Base-by-base conservation (phyloP, 2,113 vertebrate species). In the Geococcyx californianus region DNA sequence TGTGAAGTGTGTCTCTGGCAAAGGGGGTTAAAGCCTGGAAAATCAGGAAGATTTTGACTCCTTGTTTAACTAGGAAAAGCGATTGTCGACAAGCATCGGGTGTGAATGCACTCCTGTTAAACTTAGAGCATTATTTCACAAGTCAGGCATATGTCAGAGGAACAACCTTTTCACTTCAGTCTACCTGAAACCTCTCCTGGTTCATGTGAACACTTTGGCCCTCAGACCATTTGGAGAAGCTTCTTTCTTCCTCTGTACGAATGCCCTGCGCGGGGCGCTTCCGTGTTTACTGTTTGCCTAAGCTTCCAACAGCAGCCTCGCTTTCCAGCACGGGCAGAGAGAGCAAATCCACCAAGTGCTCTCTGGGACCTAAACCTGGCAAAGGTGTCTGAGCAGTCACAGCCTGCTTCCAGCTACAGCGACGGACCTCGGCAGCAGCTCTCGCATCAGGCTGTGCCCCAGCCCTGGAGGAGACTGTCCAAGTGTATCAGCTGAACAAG, bases 301-400 rank as follows among this genome's bases (percentile, higher is more conserved):
- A 90, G 24, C 59, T 67, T 51, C 63, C 20, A 85, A 85, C 2
- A 1, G 9, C 54, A 83, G 21, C 25, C 60, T 14, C 8, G 25
- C 52, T 85, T 55, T 45, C 63, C 11, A 76, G 58, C 34, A 72
- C n/a, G 45, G 45, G 63, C 19, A 26, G 26, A 76, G 16, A 81
- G 16, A 51, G 34, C 36, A 83, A 82, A 76, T 25, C 28, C 45
- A 56, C 3, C 23, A 38, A 18, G 17, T 31, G 31, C 6, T 89
- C 58, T 47, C 18, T 38, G 69, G 17, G 7, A 17, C 63, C 58
- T 54, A 23, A 85, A 69, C 31, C 28, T 5, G 3, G 15, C 1
- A 1, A 38, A 77, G 15, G 23, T 26, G 49, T 76, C 29, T 1
- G 0, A 73, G 6, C 1, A 62, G 55, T 68, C 45, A 47, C 47